Base-by-base conservation (phyloP, 2,888 invertebrate species). In the Metellina segmentata region DNA sequence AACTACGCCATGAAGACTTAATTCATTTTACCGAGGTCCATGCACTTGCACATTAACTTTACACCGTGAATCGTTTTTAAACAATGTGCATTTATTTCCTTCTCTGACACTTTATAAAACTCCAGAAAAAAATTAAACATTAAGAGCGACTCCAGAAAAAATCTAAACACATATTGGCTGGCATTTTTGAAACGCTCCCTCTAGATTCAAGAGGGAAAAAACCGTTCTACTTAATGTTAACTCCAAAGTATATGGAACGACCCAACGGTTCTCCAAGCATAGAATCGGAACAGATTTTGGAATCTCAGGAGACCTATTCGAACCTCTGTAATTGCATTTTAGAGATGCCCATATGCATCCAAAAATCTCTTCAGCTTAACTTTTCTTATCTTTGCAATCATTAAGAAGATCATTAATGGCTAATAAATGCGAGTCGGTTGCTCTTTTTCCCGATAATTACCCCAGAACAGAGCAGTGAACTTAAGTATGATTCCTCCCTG, bases 361-460 rank as follows among this genome's bases (percentile, higher is more conserved):
- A 85, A 75, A 85, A 85, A 81, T 71, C 49, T 75, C 69, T 77
- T 19, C 77, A 49, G 85, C 85, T 77, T 77, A 77, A 49, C 75
- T 74, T 19, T 49, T 49, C 19, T 19, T 77, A 77, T 85, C 53
- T 75, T 53, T 49, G 34, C 83, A 53, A 83, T 83, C 83, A 83
- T 83, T 83, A 74, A 74, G 72, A 52, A 83, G 19, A 83, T 83
- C 83, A 85, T 85, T 85, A 77, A 85, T 85, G 85, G 75, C 77
- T 69, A 85, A 85, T 85, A 85, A 85, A 85, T 85, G 85, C 77
- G 77, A 75, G 49, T 83, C 20, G 53, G 20, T 11, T n/a, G 20
- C 20, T 72, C 83, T 53, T 83, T 34, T 83, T 74, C 34, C 72
- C 53, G 74, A 74, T 74, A 74, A 83, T 74, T 83, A 74, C 20